Evolutionary conservation across 2,113 vertebrate species (phyloP), one percentile per base, ranked within the genome.

Genomic region (Pterocles gutturalis): DNA sequence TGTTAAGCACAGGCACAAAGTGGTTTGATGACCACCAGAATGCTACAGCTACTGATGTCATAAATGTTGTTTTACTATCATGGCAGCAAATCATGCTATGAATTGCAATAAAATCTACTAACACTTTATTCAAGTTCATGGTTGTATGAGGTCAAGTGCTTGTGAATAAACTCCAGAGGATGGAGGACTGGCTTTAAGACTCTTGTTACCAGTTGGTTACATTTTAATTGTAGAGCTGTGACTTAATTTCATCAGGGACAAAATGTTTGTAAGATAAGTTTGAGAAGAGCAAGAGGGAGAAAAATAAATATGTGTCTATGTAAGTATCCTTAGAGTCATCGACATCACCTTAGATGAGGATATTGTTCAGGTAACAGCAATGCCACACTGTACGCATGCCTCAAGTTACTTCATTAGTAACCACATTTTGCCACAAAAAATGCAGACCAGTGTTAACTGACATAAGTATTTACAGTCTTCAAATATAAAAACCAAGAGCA

Each of bases 21-120:
- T 46, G 71, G 51, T 53, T 4, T 72, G 67, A 87, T 38, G 33
- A 89, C 33, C 72, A 77, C 2, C 1, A 31, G 29, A 67, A 36
- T 49, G 48, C 73, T 83, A 72, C 45, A 77, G 75, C 34, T 75
- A 54, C 0, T 57, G 55, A 49, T 13, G 34, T 78, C 77, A 45
- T 16, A 78, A 82, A 78, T 69, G 29, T 34, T 69, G 53, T 13
- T 97, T 90, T 76, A 93, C 61, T 79, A 76, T 91, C 19, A 1
- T 5, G 31, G 77, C 49, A 94, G 72, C 65, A 78, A 87, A 64
- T 75, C 72, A 72, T 1, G 2, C 53, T 41, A 53, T 0, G 0
- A 94, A 85, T 29, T 54, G 73, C 53, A 93, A 92, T 84, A 89
- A 95, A 94, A 89, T 72, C 80, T 71, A n/a, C 87, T 89, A 93